Evolutionary conservation across 2,888 invertebrate genomes (phyloP), one percentile per base, ranked within the genome.

Genomic region (Callosobruchus maculatus): DNA sequence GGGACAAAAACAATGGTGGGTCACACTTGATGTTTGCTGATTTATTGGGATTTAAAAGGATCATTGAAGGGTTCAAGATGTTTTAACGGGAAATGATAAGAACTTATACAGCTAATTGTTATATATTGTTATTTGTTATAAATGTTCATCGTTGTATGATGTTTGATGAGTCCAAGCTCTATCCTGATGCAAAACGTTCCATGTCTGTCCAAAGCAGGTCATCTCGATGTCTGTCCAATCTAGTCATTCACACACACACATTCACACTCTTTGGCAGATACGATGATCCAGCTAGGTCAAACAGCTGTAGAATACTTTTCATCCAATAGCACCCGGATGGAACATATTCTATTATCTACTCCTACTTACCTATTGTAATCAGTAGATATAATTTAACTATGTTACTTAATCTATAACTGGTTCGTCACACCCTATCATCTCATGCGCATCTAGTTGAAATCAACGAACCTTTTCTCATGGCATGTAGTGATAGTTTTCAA

Each of bases 341-440:
- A 80, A 81, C 81, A 82, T 81, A 82, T 81, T 82, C 82, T 78
- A 81, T 77, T 31, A n/a, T 30, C 73, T 72, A 72, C 72, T 73
- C 71, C 70, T 73, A 76, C 76, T 72, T 75, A 75, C 72, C 73
- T 73, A 76, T 74, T 76, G 83, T 83, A 84, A 85, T 82, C 84
- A 83, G 82, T 83, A 83, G 84, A 49, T 82, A 82, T 82, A 81
- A 79, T 80, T 83, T 80, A 79, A 80, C 77, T 79, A 81, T 78
- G 77, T 80, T 81, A 80, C 75, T 76, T 77, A 72, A 77, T 76
- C 74, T 78, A 78, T 80, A 77, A 83, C 83, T 84, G 84, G 84
- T 85, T 84, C 82, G 82, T 86, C 84, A 84, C 83, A 82, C 83
- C 84, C 82, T 85, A 83, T 84, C 82, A 82, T 84, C 83, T 85